Evolutionary conservation across 2,888 invertebrate species (phyloP).

Genomic region (Acanthosepion esculentum): DNA sequence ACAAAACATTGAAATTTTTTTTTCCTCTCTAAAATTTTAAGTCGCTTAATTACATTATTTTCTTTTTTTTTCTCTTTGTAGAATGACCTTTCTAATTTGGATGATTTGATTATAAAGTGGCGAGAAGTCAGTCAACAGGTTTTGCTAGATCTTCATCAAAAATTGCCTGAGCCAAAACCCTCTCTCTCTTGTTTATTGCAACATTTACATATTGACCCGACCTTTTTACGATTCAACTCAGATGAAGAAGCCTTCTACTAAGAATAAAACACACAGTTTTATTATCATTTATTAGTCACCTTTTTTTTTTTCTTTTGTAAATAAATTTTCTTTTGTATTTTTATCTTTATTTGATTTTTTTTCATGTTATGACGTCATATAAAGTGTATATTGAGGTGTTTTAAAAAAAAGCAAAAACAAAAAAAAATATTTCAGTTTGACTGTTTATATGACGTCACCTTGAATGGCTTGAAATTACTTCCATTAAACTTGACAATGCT

Average conservation of each 20-base stretch:
- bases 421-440: no score
- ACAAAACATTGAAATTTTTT: background rate
- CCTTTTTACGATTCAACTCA: constrained; percentile 57
- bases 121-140: constrained; percentile 61
- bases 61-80: constrained; percentile 53
- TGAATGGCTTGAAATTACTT: no score
- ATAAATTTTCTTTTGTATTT: background rate
- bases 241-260: constrained; percentile 58
- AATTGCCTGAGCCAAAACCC: constrained; percentile 62
- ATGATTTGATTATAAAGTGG: constrained; percentile 64
- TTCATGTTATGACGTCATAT: background rate
- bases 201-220: constrained; percentile 62
- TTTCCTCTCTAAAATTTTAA: background rate
- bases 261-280: background rate
- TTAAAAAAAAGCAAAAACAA: no score
- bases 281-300: background rate
- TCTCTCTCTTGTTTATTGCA: constrained; percentile 59
- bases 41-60: no score
- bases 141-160: constrained; percentile 59
- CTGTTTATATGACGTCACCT: no score
- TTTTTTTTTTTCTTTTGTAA: background rate
- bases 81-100: constrained; percentile 63
- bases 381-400: background rate
- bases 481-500: no score
- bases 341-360: background rate